Percentiles rank a stretch among this genome's conserved stretches.
Evolutionary conservation across 2,113 vertebrate species (phyloP).

Genomic region (Aplodontia rufa): DNA sequence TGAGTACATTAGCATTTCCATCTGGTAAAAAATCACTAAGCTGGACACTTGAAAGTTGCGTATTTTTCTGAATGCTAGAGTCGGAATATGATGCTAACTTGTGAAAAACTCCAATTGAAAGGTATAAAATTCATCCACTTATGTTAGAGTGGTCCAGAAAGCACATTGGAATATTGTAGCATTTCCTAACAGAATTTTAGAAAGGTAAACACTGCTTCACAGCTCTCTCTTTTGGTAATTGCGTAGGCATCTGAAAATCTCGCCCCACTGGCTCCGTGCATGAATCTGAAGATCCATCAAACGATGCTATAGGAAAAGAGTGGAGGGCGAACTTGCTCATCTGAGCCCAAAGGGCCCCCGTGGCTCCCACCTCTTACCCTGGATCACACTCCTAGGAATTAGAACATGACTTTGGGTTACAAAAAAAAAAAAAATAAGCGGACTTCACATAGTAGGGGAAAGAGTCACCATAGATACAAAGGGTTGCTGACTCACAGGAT

Average conservation of each 20-base stretch:
- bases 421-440: background rate
- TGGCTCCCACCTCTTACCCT: background rate
- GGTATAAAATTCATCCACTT: background rate
- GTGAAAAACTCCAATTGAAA: background rate
- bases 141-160: background rate
- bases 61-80: background rate
- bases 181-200: background rate
- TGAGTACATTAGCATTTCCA: background rate
- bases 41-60: background rate
- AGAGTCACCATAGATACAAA: background rate
- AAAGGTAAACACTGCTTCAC: background rate
- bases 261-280: background rate
- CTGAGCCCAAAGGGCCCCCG: background rate
- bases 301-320: background rate
- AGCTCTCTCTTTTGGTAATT: background rate
- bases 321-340: background rate
- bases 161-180: background rate
- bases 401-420: background rate
- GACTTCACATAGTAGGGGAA: background rate
- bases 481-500: background rate
- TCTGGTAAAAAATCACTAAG: background rate
- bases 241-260: background rate
- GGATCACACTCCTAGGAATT: background rate
- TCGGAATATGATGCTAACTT: background rate
- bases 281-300: background rate